A percentile compares a stretch with the other conserved stretches of the same genome.
phyloP scores from a whole-genome alignment of 2,888 invertebrate species.

The Apotomis capreana region DNA sequence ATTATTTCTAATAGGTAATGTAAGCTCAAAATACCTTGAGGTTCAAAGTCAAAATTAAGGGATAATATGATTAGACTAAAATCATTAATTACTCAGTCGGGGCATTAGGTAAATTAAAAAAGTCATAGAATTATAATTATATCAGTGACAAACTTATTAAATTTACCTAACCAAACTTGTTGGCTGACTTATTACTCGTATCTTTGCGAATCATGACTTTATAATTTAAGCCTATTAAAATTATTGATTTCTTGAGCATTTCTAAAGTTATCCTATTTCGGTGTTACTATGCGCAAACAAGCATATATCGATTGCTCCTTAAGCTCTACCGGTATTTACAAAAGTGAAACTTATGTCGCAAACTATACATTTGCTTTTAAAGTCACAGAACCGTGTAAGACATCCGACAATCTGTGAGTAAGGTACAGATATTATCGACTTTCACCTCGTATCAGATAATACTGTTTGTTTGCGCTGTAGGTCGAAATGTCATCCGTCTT shows the following conservation, averaged over 20 bases:
- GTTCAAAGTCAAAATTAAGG: no score
- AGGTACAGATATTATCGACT: conserved; percentile 23
- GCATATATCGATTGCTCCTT: neutral
- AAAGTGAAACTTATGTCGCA: neutral
- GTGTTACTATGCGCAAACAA: neutral
- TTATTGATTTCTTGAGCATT: neutral
- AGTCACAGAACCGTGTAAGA: neutral
- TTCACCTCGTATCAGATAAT: conserved; percentile 29
- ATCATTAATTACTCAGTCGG: no score
- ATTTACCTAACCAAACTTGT: no score
- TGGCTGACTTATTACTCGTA: no score
- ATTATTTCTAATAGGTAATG: no score
- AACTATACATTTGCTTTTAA: neutral
- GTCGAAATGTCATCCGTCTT: conserved; percentile 37
- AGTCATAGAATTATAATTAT: no score
- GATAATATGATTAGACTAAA: no score
- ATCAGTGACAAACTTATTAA: no score
- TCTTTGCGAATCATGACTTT: neutral
- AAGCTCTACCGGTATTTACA: neutral
- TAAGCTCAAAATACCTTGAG: no score
- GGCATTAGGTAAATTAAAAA: no score
- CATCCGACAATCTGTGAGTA: neutral
- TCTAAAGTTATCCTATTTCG: neutral
- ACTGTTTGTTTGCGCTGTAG: conserved; percentile 31
- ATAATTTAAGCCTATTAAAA: no score